Evolutionary conservation across 2,113 vertebrate genomes (phyloP).

Genomic region (Paraplagusia blochii): DNA sequence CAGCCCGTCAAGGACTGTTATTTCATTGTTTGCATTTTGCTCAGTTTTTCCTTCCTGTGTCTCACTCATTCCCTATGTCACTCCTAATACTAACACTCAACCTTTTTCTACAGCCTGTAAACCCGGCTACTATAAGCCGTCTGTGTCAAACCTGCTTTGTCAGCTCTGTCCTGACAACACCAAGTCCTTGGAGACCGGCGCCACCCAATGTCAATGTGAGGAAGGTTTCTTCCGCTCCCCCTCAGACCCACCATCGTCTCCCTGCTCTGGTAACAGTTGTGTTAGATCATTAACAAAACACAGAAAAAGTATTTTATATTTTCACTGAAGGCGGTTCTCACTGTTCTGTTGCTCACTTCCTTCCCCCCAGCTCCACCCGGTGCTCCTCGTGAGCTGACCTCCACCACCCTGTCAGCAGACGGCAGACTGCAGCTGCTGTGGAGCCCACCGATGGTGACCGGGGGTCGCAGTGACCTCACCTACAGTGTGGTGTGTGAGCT

Average conservation of each 20-base stretch:
- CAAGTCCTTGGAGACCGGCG: slow-evolving; percentile 65
- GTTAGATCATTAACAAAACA: neutral
- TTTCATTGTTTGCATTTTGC: slow-evolving; percentile 61
- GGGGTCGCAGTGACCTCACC: slow-evolving; percentile 81
- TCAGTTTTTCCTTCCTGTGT: slow-evolving; percentile 57
- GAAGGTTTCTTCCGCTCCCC: slow-evolving; percentile 84
- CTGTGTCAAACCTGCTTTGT: slow-evolving; percentile 69
- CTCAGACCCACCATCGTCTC: slow-evolving; percentile 60
- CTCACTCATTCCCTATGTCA: slow-evolving; percentile 35
- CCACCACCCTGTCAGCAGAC: slow-evolving; percentile 69
- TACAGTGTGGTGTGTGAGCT: slow-evolving; percentile 84
- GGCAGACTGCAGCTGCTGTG: slow-evolving; percentile 85
- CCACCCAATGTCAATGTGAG: slow-evolving; percentile 79
- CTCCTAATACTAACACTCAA: slow-evolving; percentile 35
- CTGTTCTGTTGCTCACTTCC: slow-evolving; percentile 26
- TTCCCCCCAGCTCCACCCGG: slow-evolving; percentile 82
- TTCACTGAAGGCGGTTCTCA: slow-evolving; percentile 17
- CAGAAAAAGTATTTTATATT: too few species aligned
- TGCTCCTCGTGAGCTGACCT: slow-evolving; percentile 75
- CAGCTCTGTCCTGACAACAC: slow-evolving; percentile 82
- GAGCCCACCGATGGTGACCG: slow-evolving; percentile 78
- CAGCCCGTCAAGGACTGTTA: slow-evolving; percentile 26
- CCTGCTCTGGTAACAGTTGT: slow-evolving; percentile 84
- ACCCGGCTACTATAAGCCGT: slow-evolving; percentile 84
- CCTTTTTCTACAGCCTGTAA: slow-evolving; percentile 78